phyloP scores from a whole-genome alignment of 35 echinoderm and acorn worm genomes.

The Apostichopus californicus region DNA sequence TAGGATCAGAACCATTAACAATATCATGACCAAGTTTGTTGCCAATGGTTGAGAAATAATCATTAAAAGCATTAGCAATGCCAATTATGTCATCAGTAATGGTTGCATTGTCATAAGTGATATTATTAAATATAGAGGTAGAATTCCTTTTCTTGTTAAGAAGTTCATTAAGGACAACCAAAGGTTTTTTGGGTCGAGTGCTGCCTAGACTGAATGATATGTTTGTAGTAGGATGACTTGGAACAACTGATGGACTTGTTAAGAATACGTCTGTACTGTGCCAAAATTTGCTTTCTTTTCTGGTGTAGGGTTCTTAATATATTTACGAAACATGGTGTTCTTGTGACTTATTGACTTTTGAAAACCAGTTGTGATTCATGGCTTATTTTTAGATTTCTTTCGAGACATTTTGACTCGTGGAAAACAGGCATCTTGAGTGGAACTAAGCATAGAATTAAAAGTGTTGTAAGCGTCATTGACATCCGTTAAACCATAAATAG shows the following conservation, averaged over 20 bases:
- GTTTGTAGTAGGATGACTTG: neutral
- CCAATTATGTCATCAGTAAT: too few species aligned
- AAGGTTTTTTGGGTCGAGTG: neutral
- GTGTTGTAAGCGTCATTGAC: neutral
- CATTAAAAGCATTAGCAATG: neutral
- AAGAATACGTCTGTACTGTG: conserved; percentile 5
- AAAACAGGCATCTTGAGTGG: neutral
- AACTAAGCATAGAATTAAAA: too few species aligned
- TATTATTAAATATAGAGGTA: too few species aligned
- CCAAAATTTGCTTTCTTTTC: neutral
- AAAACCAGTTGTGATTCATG: neutral
- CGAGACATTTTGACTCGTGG: neutral
- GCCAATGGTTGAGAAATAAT: too few species aligned
- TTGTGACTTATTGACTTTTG: neutral
- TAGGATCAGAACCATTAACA: too few species aligned
- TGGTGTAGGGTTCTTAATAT: neutral
- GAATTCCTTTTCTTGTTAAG: too few species aligned
- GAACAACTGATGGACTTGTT: conserved; percentile 26
- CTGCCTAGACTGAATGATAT: neutral
- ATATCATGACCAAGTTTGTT: too few species aligned
- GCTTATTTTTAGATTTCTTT: conserved; percentile 3
- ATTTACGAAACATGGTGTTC: neutral
- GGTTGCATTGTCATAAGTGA: too few species aligned
- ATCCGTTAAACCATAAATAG: neutral
- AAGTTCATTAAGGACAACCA: neutral